These are phyloP conservation scores for Nephrotoma appendiculata DNA, from an alignment of 2,888 invertebrate genomes.

Conservation along the genomic window DNA sequence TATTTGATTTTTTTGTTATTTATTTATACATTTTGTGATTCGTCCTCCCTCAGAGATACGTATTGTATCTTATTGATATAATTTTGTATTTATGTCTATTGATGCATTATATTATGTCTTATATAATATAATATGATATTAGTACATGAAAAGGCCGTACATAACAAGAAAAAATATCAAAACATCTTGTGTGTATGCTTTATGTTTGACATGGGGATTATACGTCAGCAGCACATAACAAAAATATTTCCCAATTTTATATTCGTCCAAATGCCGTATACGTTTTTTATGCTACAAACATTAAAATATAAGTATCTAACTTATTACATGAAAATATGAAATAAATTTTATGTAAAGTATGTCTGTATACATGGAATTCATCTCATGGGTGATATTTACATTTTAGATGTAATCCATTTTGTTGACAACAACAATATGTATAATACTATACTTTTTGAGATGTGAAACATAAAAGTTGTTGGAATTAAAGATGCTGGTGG, in stretches of 20 bases:
- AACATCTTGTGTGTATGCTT: not conserved
- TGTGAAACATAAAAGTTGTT: not conserved
- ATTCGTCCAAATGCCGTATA: not conserved
- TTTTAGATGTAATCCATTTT: not conserved
- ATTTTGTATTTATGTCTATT: not conserved
- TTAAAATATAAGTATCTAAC: not conserved
- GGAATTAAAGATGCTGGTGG: not conserved
- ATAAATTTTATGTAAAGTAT: not conserved
- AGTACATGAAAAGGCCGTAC: too few relatives aligned
- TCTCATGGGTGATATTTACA: not conserved
- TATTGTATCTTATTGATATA: not conserved
- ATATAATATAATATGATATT: not conserved
- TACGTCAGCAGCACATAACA: not conserved
- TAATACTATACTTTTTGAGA: not conserved
- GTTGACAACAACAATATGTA: not conserved
- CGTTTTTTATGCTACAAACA: not conserved
- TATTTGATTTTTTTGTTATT: not conserved
- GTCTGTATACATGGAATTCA: not conserved
- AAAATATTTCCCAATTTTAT: not conserved
- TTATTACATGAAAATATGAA: not conserved
- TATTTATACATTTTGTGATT: not conserved
- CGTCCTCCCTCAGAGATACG: not conserved
- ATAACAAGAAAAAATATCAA: not conserved
- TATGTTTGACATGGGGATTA: not conserved
- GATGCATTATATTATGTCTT: not conserved